phyloP scores from a whole-genome alignment of 2,888 invertebrate species.

The Xestia c-nigrum region DNA sequence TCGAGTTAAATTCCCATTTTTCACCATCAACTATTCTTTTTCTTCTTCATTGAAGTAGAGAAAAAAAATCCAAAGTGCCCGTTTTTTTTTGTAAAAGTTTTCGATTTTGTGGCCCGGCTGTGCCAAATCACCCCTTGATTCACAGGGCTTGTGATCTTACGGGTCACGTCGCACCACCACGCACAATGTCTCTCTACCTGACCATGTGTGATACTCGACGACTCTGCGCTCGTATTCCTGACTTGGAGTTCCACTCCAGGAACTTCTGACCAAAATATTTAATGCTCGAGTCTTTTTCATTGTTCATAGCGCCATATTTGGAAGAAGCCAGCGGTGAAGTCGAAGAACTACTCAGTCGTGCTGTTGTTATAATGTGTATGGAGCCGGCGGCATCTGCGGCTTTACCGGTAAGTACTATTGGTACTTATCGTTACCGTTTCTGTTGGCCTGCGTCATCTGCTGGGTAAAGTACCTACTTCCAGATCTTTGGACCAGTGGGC shows the following conservation, averaged over 20 bases:
- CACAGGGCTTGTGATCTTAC: no score
- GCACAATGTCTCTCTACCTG: no score
- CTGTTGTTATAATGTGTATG: slow-evolving; percentile 79
- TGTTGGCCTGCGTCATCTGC: neutral
- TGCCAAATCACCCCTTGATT: no score
- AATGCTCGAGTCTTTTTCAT: neutral
- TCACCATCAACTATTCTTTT: no score
- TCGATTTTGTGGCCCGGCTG: no score
- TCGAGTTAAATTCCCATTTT: no score
- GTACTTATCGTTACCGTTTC: neutral
- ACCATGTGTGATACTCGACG: neutral
- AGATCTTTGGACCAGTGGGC: neutral
- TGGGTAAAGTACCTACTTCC: neutral
- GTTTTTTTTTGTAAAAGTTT: no score
- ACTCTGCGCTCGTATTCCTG: neutral
- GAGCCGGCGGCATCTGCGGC: slow-evolving; percentile 79
- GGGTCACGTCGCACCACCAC: no score
- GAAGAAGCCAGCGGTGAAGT: slow-evolving; percentile 71
- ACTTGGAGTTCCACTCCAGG: no score
- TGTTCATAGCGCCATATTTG: slow-evolving; percentile 72
- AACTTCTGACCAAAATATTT: no score
- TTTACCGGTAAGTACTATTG: slow-evolving; percentile 72
- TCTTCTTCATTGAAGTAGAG: no score
- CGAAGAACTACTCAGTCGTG: slow-evolving; percentile 79
- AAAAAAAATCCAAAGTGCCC: no score